A percentile compares a stretch with the other conserved stretches of the same genome.
Conservation (phyloP, 1,140 invertebrate species). For the Hyles euphorbiae region DNA sequence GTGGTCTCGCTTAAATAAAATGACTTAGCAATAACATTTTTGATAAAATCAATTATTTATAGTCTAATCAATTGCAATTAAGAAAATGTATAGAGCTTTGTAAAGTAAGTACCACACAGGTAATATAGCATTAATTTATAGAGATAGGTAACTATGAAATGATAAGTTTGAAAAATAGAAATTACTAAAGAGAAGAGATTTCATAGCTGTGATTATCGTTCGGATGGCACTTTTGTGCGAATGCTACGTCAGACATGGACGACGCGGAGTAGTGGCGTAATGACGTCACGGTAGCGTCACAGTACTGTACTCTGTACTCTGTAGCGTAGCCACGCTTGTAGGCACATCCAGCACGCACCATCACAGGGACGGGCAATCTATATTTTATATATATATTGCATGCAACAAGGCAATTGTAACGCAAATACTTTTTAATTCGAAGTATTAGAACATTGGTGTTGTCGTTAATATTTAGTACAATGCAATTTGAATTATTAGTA, state of each 20-base stretch:
- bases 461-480: slow-evolving; percentile 61
- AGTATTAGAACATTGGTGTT: slow-evolving; percentile 54
- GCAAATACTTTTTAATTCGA: slow-evolving; percentile 46
- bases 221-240: slow-evolving; percentile 64
- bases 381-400: slow-evolving; percentile 11
- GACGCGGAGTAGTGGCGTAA: background rate
- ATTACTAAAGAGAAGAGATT: slow-evolving; percentile 62
- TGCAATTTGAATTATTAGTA: slow-evolving; percentile 42
- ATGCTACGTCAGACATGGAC: slow-evolving; percentile 36
- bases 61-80: slow-evolving; percentile 59
- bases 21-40: slow-evolving; percentile 66
- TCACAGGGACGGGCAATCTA: slow-evolving; percentile 6
- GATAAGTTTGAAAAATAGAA: slow-evolving; percentile 40
- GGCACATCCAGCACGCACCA: background rate
- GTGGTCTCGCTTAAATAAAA: slow-evolving; percentile 56
- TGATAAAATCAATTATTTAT: slow-evolving; percentile 75
- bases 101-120: slow-evolving; percentile 69
- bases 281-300: too few relatives aligned
- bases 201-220: slow-evolving; percentile 68
- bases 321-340: too few relatives aligned
- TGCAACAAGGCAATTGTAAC: slow-evolving; percentile 40
- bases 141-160: slow-evolving; percentile 40
- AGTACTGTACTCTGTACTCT: too few relatives aligned
- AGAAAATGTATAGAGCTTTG: slow-evolving; percentile 74
- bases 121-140: slow-evolving; percentile 64